phyloP scores from a whole-genome alignment of 1,140 invertebrate genomes.

The Oscheius sp. region DNA sequence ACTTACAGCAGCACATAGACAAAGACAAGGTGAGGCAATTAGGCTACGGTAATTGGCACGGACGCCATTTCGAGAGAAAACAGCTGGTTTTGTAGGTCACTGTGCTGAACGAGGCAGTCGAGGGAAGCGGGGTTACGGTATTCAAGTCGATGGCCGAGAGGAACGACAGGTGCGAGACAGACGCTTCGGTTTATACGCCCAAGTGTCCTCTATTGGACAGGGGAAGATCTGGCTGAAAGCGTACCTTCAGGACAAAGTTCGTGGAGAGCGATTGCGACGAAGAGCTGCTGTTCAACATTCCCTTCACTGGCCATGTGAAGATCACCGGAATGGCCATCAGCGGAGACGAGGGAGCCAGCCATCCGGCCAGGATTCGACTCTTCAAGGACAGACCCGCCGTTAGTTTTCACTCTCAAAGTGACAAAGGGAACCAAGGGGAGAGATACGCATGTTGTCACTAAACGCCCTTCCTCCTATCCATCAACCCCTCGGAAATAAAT shows the following conservation, averaged over 20 bases:
- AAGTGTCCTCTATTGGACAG: neutral
- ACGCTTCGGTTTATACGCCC: neutral
- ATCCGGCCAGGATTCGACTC: constrained; percentile 24
- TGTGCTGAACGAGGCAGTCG: constrained; percentile 22
- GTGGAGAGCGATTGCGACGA: constrained; percentile 25
- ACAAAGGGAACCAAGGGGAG: no score
- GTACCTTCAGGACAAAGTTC: constrained; percentile 11
- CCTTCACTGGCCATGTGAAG: constrained; percentile 27
- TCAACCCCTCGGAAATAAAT: no score
- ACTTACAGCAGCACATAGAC: constrained; percentile 6
- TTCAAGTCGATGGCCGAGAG: constrained; percentile 24
- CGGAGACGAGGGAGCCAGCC: constrained; percentile 18
- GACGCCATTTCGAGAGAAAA: neutral
- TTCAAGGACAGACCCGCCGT: constrained; percentile 29
- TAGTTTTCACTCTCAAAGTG: no score
- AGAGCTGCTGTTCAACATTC: constrained; percentile 37
- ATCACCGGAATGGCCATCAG: constrained; percentile 20
- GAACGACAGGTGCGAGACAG: constrained; percentile 19
- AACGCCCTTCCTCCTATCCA: no score
- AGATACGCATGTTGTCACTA: no score
- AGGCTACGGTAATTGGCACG: neutral
- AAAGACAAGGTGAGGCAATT: neutral
- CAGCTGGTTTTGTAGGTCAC: constrained; percentile 13
- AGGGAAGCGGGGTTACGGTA: constrained; percentile 14
- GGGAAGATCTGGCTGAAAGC: neutral